phyloP scores from a whole-genome alignment of 2,797 vertebrate species.

The Eidolon dupreanum region DNA sequence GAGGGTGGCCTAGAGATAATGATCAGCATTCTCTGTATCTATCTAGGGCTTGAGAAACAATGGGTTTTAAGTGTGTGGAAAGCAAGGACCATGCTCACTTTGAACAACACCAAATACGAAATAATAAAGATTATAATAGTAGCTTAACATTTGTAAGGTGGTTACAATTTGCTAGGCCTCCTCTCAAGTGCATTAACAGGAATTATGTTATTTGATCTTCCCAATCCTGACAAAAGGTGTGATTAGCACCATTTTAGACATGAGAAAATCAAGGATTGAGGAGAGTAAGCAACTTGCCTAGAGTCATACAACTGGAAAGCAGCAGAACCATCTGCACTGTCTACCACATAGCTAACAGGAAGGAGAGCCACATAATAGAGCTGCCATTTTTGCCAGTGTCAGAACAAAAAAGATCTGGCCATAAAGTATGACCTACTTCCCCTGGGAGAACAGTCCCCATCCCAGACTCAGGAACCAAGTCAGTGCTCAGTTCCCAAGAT shows the following conservation, averaged over 20 bases:
- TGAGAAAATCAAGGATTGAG: not conserved
- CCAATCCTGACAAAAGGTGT: not conserved
- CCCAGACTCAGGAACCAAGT: not conserved
- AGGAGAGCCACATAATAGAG: not conserved
- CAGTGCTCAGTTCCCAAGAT: not conserved
- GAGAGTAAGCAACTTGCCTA: not conserved
- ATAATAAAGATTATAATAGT: not conserved
- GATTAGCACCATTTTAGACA: not conserved
- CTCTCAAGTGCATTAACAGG: not conserved
- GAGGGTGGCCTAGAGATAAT: not conserved
- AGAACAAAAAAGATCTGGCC: not conserved
- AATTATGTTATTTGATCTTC: not conserved
- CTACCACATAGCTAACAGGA: not conserved
- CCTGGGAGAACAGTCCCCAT: not conserved
- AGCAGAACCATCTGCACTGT: not conserved
- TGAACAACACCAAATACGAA: not conserved
- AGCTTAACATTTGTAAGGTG: not conserved
- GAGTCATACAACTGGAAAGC: not conserved
- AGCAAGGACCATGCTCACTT: not conserved
- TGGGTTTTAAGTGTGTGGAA: not conserved
- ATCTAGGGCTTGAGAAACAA: not conserved
- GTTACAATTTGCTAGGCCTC: not conserved
- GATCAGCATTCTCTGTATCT: not conserved
- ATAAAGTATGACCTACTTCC: not conserved
- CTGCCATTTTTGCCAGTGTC: not conserved